phyloP scores from a whole-genome alignment of 2,888 invertebrate species.

The Agrochola circellaris region DNA sequence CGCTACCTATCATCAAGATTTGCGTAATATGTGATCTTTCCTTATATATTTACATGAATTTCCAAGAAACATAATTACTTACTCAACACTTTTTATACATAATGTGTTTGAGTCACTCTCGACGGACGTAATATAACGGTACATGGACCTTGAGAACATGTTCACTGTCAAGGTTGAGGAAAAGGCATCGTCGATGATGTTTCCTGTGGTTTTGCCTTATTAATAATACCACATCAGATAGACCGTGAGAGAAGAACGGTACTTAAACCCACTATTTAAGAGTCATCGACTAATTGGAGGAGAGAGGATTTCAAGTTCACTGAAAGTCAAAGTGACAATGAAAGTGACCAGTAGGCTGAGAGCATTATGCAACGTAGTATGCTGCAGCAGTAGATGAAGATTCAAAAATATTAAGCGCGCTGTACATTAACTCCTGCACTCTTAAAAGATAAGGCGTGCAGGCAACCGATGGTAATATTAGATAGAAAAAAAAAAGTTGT shows the following conservation, averaged over 20 bases:
- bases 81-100: slow-evolving; percentile 53
- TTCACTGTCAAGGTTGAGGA: slow-evolving; percentile 66
- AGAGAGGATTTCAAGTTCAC: slow-evolving; percentile 1
- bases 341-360: not conserved
- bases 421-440: not conserved
- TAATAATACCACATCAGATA: slow-evolving; percentile 45
- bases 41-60: slow-evolving; percentile 54
- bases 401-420: not conserved
- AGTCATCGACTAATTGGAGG: not conserved
- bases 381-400: not conserved
- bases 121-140: slow-evolving; percentile 63
- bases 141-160: slow-evolving; percentile 59
- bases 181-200: slow-evolving; percentile 46
- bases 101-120: slow-evolving; percentile 56
- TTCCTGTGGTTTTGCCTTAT: slow-evolving; percentile 51
- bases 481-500: too few relatives aligned
- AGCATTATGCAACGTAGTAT: not conserved
- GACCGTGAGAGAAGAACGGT: slow-evolving; percentile 21
- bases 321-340: not conserved
- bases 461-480: not conserved
- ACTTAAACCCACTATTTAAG: slow-evolving; percentile 22
- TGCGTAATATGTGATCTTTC: slow-evolving; percentile 48
- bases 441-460: not conserved
- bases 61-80: slow-evolving; percentile 58
- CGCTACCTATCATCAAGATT: slow-evolving; percentile 4